These are phyloP conservation scores for Psittacula echo DNA, from an alignment of 2,797 vertebrate genomes.

Conservation along the genomic window DNA sequence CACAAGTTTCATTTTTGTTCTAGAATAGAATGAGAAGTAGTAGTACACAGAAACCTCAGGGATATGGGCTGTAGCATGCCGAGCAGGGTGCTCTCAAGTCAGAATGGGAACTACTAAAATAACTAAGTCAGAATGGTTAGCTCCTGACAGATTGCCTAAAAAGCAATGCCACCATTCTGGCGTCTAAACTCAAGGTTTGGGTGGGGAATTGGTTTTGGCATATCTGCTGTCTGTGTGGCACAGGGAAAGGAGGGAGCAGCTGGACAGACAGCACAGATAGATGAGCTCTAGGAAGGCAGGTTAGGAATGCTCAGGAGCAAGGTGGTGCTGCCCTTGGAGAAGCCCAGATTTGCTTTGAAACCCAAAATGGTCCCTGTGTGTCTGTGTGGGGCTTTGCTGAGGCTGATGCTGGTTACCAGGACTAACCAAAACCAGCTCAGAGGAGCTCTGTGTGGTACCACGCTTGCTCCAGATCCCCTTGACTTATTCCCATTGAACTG, in stretches of 20 bases:
- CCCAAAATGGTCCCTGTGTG: neutral
- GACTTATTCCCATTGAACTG: neutral
- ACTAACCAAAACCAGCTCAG: fast-evolving
- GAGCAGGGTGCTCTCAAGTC: neutral
- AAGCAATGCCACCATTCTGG: neutral
- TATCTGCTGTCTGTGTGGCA: neutral
- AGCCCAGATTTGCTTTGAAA: fast-evolving
- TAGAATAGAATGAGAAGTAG: fast-evolving
- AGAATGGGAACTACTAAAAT: neutral
- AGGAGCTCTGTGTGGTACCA: neutral
- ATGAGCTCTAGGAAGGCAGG: neutral
- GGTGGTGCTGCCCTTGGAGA: neutral
- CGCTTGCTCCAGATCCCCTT: neutral
- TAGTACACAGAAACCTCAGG: neutral
- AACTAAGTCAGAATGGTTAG: neutral
- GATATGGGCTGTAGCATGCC: neutral
- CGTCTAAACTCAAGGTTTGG: neutral
- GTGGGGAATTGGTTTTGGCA: neutral
- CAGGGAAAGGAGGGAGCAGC: neutral
- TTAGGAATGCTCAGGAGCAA: fast-evolving
- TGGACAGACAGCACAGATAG: neutral
- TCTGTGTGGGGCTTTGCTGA: neutral
- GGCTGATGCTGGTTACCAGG: neutral
- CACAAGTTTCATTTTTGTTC: neutral
- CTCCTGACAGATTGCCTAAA: neutral